phyloP scores from a whole-genome alignment of 2,113 vertebrate species.

The Pollimyrus isidori region DNA sequence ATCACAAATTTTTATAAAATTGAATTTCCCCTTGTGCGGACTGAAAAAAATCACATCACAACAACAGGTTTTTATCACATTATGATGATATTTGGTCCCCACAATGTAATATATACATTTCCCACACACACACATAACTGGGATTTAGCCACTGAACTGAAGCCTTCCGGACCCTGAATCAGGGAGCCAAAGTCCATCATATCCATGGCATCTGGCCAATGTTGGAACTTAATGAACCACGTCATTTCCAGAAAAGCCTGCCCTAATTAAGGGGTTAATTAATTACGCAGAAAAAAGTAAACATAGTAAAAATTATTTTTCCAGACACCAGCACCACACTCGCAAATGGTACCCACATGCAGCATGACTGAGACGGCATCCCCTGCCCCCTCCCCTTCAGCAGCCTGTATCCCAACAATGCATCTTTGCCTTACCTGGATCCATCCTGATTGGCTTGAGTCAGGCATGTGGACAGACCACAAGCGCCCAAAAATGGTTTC shows the following conservation, averaged over 20 bases:
- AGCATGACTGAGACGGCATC: not conserved
- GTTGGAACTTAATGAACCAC: conserved; percentile 71
- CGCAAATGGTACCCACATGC: not conserved
- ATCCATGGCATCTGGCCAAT: conserved; percentile 57
- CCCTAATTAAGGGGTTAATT: conserved; percentile 68
- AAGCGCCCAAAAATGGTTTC: not conserved
- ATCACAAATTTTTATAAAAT: not conserved
- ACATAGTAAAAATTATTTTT: conserved; percentile 60
- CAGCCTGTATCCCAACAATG: not conserved
- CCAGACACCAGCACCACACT: conserved; percentile 20
- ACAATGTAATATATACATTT: not conserved
- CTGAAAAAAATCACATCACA: not conserved
- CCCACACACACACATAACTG: not conserved
- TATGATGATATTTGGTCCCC: no score
- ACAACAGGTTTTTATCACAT: no score
- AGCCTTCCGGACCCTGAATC: not conserved
- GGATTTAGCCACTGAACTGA: not conserved
- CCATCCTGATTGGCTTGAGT: not conserved
- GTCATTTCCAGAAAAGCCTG: conserved; percentile 56
- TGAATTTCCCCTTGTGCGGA: not conserved
- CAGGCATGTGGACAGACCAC: not conserved
- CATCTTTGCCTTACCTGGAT: not conserved
- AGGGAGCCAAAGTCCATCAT: not conserved
- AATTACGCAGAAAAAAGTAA: conserved; percentile 59
- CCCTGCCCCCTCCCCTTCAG: not conserved